Percentiles rank a stretch among this genome's conserved stretches.
These are phyloP conservation scores for Rhabdophis nuchalis DNA, from an alignment of 2,797 vertebrate species.

Conservation along the genomic window DNA sequence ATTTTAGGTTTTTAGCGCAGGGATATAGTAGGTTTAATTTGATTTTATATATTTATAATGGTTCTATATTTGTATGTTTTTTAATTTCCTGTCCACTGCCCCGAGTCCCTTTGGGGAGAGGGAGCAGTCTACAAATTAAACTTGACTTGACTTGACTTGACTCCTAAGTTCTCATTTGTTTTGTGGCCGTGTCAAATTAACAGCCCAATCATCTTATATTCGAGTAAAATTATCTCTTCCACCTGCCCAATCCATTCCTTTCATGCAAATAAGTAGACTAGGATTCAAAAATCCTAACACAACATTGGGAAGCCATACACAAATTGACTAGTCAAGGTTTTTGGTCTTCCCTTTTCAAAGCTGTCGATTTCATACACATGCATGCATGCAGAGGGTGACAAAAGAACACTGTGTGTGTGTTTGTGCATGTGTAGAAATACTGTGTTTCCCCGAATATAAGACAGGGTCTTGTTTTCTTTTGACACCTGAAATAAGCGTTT, in stretches of 20 bases:
- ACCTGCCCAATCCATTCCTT: background rate
- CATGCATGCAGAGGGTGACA: background rate
- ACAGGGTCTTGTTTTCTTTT: too few relatives aligned
- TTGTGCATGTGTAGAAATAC: background rate
- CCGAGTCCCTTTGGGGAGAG: too few relatives aligned
- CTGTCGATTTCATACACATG: background rate
- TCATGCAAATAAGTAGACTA: background rate
- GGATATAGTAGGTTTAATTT: too few relatives aligned
- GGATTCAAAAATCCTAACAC: background rate
- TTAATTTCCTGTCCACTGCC: too few relatives aligned
- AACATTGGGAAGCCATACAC: background rate
- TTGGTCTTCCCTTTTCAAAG: background rate
- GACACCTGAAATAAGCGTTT: too few relatives aligned
- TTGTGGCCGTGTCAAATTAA: background rate
- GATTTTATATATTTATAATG: too few relatives aligned
- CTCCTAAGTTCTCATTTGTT: background rate
- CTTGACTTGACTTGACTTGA: too few relatives aligned
- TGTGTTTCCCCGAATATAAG: too few relatives aligned
- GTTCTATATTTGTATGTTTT: too few relatives aligned
- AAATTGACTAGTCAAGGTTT: background rate
- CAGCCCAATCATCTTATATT: background rate
- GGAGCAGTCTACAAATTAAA: too few relatives aligned
- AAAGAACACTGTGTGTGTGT: background rate
- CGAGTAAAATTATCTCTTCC: background rate
- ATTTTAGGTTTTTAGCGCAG: too few relatives aligned